Conservation (phyloP, 2,888 invertebrate species). For the Notodonta dromedarius region DNA sequence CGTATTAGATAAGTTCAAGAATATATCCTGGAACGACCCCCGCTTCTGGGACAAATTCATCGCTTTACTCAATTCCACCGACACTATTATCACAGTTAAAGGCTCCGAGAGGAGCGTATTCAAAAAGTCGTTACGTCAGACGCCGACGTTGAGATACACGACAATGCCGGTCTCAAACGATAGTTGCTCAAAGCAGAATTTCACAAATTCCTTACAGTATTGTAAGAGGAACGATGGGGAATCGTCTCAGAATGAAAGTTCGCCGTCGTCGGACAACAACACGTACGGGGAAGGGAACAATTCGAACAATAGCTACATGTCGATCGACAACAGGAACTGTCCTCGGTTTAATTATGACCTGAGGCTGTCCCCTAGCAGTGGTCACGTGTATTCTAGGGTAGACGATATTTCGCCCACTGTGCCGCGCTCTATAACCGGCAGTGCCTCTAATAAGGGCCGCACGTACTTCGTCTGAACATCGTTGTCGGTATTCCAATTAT, state of each 20-base stretch:
- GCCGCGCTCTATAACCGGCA: constrained; percentile 68
- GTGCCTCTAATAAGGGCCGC: constrained; percentile 70
- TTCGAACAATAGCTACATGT: constrained; percentile 88
- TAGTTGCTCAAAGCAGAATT: constrained; percentile 83
- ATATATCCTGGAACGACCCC: constrained; percentile 89
- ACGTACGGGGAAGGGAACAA: constrained; percentile 87
- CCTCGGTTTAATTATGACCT: constrained; percentile 84
- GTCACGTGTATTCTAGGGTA: constrained; percentile 82
- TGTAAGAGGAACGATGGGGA: constrained; percentile 77
- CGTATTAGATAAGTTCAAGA: constrained; percentile 84
- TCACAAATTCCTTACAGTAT: constrained; percentile 77
- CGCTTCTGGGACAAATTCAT: constrained; percentile 94
- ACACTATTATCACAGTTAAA: constrained; percentile 80
- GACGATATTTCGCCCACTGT: constrained; percentile 78
- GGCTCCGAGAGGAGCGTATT: constrained; percentile 77
- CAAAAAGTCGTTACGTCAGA: constrained; percentile 78
- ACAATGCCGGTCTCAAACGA: constrained; percentile 84
- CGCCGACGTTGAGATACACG: constrained; percentile 80
- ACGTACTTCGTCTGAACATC: constrained; percentile 76
- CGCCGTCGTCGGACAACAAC: constrained; percentile 81
- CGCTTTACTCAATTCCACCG: constrained; percentile 89
- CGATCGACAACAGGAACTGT: constrained; percentile 84
- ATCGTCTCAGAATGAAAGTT: constrained; percentile 84
- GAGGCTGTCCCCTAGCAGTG: constrained; percentile 78
- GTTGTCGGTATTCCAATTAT: constrained; percentile 33